Evolutionary conservation across 2,113 vertebrate genomes (phyloP).

Genomic region (Antechinus stuartii): DNA sequence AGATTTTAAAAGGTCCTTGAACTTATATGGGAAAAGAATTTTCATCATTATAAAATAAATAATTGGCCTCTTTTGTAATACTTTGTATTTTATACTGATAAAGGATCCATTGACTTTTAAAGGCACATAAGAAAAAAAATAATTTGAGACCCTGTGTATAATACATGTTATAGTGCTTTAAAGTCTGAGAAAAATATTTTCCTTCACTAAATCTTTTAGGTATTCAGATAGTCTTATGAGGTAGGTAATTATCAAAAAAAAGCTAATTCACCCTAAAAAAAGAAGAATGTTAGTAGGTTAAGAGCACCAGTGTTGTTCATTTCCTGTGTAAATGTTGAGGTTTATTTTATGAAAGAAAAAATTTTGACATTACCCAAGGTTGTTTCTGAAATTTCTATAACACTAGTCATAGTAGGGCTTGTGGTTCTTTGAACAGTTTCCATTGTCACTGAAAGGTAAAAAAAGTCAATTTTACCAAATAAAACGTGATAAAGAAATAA

Average conservation of each 20-base stretch:
- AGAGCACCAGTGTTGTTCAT: background rate
- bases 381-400: slow-evolving; percentile 54
- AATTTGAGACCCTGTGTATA: background rate
- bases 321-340: background rate
- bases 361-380: slow-evolving; percentile 71
- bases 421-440: slow-evolving; percentile 67
- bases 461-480: slow-evolving; percentile 33
- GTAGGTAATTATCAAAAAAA: background rate
- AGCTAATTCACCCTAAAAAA: background rate
- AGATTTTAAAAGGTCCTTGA: background rate
- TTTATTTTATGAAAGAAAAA: background rate
- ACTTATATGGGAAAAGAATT: background rate
- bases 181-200: background rate
- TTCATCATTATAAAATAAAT: background rate
- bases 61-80: background rate
- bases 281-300: background rate
- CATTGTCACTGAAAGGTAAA: slow-evolving; percentile 66
- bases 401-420: slow-evolving; percentile 44
- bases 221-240: background rate
- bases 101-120: background rate
- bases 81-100: background rate
- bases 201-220: background rate
- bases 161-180: background rate
- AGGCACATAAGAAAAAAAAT: background rate
- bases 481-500: slow-evolving; percentile 34